Conservation (phyloP, 2,888 invertebrate species). For the Apotomis capreana region DNA sequence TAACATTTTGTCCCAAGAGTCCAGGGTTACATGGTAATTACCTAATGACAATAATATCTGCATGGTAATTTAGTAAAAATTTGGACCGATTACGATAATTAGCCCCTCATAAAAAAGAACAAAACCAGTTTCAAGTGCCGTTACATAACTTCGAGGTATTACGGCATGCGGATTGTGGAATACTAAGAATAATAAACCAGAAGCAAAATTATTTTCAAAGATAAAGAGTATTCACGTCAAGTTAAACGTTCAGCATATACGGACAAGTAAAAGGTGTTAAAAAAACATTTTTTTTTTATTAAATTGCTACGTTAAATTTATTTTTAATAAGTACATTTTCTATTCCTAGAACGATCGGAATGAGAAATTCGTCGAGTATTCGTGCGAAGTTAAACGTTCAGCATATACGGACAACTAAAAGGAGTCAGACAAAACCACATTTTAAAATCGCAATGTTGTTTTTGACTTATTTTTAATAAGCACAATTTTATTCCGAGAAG, state of each 20-base stretch:
- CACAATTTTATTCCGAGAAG: background rate
- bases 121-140: slow-evolving; percentile 2
- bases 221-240: background rate
- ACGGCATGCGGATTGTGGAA: background rate
- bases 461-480: background rate
- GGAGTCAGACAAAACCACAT: background rate
- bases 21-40: too few species aligned
- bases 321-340: background rate
- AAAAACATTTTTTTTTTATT: background rate
- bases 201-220: background rate
- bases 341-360: background rate
- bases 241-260: background rate
- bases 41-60: too few species aligned
- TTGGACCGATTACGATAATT: background rate
- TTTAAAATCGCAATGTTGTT: background rate
- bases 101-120: background rate
- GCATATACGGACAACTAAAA: background rate
- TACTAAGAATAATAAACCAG: slow-evolving; percentile 1
- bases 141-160: background rate
- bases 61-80: too few species aligned
- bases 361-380: background rate
- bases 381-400: background rate
- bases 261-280: background rate
- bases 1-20: too few species aligned
- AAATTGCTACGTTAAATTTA: background rate